Percentiles rank a stretch among this genome's conserved stretches.
phyloP scores from a whole-genome alignment of 2,888 invertebrate genomes.

The Hetaerina titia region DNA sequence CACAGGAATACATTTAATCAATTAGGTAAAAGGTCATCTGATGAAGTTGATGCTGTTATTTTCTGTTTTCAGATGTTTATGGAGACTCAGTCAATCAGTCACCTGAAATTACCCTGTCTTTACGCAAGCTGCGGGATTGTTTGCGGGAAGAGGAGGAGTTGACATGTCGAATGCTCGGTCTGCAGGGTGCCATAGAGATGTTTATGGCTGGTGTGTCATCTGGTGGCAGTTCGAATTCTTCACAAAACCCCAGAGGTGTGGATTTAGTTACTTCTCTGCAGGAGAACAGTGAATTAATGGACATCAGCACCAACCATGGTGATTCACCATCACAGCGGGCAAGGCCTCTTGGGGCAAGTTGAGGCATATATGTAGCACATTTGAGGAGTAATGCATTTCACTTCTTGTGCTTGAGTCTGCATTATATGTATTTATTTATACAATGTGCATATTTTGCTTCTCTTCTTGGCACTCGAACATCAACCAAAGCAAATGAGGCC shows the following conservation, averaged over 20 bases:
- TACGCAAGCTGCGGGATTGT: slow-evolving; percentile 81
- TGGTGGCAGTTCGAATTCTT: not conserved
- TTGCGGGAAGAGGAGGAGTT: slow-evolving; percentile 85
- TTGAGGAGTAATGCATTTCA: too few species aligned
- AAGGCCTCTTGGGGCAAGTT: not conserved
- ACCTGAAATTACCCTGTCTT: slow-evolving; percentile 81
- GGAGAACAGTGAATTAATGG: not conserved
- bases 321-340: not conserved
- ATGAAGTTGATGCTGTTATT: too few species aligned
- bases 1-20: too few species aligned
- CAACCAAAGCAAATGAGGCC: too few species aligned
- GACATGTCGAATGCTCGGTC: slow-evolving; percentile 82
- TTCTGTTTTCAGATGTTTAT: slow-evolving; percentile 80
- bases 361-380: not conserved
- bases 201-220: slow-evolving; percentile 79
- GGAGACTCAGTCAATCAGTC: slow-evolving; percentile 83
- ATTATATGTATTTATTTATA: too few species aligned
- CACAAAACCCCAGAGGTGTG: not conserved
- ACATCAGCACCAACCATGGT: not conserved
- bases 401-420: too few species aligned
- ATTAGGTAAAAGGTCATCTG: too few species aligned
- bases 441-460: too few species aligned
- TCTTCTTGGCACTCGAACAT: too few species aligned
- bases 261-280: not conserved
- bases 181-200: slow-evolving; percentile 86